Evolutionary conservation across 2,888 invertebrate genomes (phyloP), one percentile per base, ranked within the genome.

Genomic region (Aquatica leii): DNA sequence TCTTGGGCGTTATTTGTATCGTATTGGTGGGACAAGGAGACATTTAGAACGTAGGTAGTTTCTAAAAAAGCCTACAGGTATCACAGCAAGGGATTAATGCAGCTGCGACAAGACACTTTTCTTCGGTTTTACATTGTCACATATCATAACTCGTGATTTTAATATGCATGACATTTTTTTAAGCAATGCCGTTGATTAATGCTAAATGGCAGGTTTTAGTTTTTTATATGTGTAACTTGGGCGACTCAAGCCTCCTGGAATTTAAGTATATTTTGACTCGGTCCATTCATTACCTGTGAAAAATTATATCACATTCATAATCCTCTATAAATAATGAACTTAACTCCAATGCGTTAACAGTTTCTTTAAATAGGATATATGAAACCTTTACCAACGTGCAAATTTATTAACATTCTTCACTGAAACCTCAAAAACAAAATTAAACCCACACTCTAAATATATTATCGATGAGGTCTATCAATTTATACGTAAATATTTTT

Each of bases 131-230:
- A 80, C 78, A 77, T 78, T 80, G 79, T 80, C 80, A 77, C 76
- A 80, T 78, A 79, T 78, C 80, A 74, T 81, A 80, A 80, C 77
- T 81, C 73, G 75, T 77, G 73, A 77, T 78, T 79, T 80, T 79
- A 79, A 80, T 79, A 80, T 76, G 77, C 78, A 70, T 74, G 77
- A 76, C 76, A 71, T 71, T 76, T 73, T 76, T 70, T 67, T 67
- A 68, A 62, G 67, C 68, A 67, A 62, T 56, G 61, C 74, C 59
- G 59, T 75, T 77, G 78, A 79, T 78, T 78, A 78, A 78, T 79
- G 71, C 76, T 72, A 76, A 76, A 72, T 73, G 75, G 75, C 74
- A 74, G 71, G 66, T 70, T 71, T 69, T 67, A 67, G 62, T 62
- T 67, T 69, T 63, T 65, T 64, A 48, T 54, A 48, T 40, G 63